A percentile compares a stretch with the other conserved stretches of the same genome.
phyloP scores from a whole-genome alignment of 1,140 invertebrate species.

The Anagrus nilaparvatae region DNA sequence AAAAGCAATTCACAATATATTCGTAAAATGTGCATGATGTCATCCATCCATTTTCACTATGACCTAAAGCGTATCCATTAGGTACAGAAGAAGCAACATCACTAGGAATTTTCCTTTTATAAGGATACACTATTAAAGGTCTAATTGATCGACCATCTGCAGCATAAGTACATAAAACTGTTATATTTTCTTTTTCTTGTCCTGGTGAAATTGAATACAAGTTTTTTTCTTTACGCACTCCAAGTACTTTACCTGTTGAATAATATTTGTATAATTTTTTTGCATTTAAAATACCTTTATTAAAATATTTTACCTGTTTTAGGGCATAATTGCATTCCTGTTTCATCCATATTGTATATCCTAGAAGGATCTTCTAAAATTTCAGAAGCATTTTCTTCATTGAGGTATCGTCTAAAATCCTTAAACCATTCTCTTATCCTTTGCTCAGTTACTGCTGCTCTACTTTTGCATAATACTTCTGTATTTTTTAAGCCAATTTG shows the following conservation, averaged over 20 bases:
- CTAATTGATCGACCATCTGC: conserved; percentile 4
- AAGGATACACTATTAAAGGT: conserved; percentile 20
- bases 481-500: conserved; percentile 22
- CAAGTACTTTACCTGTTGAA: too few species aligned
- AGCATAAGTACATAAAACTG: conserved; percentile 10
- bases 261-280: too few species aligned
- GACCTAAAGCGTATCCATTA: conserved; percentile 25
- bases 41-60: conserved; percentile 32
- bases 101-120: conserved; percentile 17
- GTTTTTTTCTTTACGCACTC: conserved; percentile 5
- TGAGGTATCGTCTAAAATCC: conserved; percentile 23
- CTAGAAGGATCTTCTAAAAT: conserved; percentile 23
- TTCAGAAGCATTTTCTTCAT: conserved; percentile 17
- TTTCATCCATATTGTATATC: conserved; percentile 35
- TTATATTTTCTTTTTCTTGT: conserved; percentile 8
- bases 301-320: conserved; percentile 16
- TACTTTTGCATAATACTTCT: conserved; percentile 26
- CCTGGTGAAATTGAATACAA: conserved; percentile 13
- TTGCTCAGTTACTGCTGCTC: conserved; percentile 26
- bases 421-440: conserved; percentile 29
- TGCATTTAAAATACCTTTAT: not conserved
- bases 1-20: conserved; percentile 28
- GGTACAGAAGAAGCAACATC: conserved; percentile 22
- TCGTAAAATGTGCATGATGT: conserved; percentile 29
- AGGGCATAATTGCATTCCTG: conserved; percentile 22